phyloP scores from a whole-genome alignment of 2,797 vertebrate genomes.

The Girardinus metallicus region DNA sequence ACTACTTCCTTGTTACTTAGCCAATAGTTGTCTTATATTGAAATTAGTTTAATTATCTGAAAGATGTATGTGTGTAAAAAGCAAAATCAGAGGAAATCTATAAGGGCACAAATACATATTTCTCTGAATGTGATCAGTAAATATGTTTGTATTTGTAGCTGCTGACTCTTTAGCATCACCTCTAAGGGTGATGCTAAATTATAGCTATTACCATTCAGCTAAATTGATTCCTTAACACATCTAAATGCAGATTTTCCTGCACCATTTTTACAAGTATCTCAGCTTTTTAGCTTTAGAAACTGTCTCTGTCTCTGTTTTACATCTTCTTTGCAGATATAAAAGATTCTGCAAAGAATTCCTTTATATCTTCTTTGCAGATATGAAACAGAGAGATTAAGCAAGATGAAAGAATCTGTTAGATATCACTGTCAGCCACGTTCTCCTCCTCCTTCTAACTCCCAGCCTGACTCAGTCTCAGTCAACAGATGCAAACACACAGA shows the following conservation, averaged over 20 bases:
- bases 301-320: neutral
- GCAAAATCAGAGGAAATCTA: neutral
- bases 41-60: neutral
- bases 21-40: neutral
- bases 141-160: neutral
- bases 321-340: slow-evolving; percentile 18
- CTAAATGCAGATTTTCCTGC: slow-evolving; percentile 1
- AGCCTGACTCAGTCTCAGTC: slow-evolving; percentile 42
- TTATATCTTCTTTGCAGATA: slow-evolving; percentile 16
- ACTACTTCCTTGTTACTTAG: neutral
- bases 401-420: slow-evolving; percentile 48
- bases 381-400: slow-evolving; percentile 3
- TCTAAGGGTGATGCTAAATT: neutral
- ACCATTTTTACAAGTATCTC: slow-evolving; percentile 23
- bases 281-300: slow-evolving; percentile 25
- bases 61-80: neutral
- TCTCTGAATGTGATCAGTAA: neutral
- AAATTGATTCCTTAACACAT: neutral
- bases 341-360: no score
- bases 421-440: slow-evolving; percentile 19
- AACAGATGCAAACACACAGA: slow-evolving; percentile 34
- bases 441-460: slow-evolving; percentile 13
- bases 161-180: neutral
- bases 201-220: neutral
- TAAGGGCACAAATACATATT: neutral